phyloP scores from a whole-genome alignment of 2,888 invertebrate species.

The Acleris cristana region DNA sequence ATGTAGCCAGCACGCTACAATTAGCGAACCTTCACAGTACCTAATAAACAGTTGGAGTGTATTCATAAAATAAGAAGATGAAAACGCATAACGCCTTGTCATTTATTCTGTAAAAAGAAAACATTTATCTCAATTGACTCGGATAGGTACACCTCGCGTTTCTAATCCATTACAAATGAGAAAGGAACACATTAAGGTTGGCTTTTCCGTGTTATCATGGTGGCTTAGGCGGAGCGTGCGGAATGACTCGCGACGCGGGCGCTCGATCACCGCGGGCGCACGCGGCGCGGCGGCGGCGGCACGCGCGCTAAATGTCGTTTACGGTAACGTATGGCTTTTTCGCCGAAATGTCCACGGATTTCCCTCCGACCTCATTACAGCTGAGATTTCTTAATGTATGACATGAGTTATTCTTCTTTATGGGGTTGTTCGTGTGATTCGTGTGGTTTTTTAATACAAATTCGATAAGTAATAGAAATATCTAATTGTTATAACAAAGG shows the following conservation, averaged over 20 bases:
- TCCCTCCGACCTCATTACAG: slow-evolving; percentile 23
- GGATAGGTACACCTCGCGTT: neutral
- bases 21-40: no score
- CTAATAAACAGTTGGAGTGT: no score
- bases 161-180: slow-evolving; percentile 13
- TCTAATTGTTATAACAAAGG: no score
- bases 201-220: slow-evolving; percentile 20
- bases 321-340: slow-evolving; percentile 29
- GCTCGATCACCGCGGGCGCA: slow-evolving; percentile 23
- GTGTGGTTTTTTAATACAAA: no score
- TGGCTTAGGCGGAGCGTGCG: slow-evolving; percentile 6
- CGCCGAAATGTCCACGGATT: slow-evolving; percentile 5
- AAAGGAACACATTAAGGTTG: slow-evolving; percentile 5
- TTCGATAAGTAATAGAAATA: no score
- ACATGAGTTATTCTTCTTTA: slow-evolving; percentile 4
- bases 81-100: neutral
- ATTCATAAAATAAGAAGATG: neutral
- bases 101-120: neutral
- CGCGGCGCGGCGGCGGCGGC: slow-evolving; percentile 21
- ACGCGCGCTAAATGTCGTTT: slow-evolving; percentile 32
- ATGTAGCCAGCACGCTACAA: no score
- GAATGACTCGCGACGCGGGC: neutral
- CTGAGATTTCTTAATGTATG: slow-evolving; percentile 12
- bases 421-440: no score
- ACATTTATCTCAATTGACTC: slow-evolving; percentile 11